A percentile compares a stretch with the other conserved stretches of the same genome.
phyloP scores from a whole-genome alignment of 2,888 invertebrate genomes.

The Mesochorus sp. region DNA sequence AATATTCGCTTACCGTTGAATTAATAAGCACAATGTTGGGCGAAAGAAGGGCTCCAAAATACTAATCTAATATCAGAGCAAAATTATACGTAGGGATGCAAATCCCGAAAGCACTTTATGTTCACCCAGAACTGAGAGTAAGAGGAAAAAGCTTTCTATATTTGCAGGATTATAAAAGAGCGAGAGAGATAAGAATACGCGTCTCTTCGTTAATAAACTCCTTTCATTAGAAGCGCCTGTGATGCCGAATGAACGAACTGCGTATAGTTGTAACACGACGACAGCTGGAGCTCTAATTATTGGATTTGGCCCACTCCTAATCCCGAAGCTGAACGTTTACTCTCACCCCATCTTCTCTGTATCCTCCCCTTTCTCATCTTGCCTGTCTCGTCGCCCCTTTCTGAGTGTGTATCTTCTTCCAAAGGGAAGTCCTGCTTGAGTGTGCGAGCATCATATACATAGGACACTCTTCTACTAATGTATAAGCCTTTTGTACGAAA shows the following conservation, averaged over 20 bases:
- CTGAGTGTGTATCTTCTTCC: constrained; percentile 47
- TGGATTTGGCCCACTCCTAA: constrained; percentile 66
- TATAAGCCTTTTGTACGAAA: constrained; percentile 58
- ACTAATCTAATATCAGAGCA: constrained; percentile 75
- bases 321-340: constrained; percentile 58
- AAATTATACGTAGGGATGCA: constrained; percentile 77
- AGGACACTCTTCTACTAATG: constrained; percentile 25
- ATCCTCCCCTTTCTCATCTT: constrained; percentile 8
- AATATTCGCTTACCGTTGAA: constrained; percentile 30
- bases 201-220: constrained; percentile 72
- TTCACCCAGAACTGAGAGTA: constrained; percentile 29
- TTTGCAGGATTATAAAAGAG: constrained; percentile 11
- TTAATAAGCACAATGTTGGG: constrained; percentile 41
- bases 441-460: constrained; percentile 14
- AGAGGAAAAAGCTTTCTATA: constrained; percentile 13
- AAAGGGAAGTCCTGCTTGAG: constrained; percentile 29
- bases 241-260: constrained; percentile 75
- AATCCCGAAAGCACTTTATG: constrained; percentile 67
- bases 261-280: constrained; percentile 74
- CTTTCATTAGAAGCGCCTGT: constrained; percentile 75
- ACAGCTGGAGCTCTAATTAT: constrained; percentile 74
- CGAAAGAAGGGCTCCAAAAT: constrained; percentile 26
- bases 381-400: constrained; percentile 30
- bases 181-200: not conserved
- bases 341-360: constrained; percentile 50